Conservation (phyloP, 2,797 vertebrate species). For the Alcedo quadribrachys region DNA sequence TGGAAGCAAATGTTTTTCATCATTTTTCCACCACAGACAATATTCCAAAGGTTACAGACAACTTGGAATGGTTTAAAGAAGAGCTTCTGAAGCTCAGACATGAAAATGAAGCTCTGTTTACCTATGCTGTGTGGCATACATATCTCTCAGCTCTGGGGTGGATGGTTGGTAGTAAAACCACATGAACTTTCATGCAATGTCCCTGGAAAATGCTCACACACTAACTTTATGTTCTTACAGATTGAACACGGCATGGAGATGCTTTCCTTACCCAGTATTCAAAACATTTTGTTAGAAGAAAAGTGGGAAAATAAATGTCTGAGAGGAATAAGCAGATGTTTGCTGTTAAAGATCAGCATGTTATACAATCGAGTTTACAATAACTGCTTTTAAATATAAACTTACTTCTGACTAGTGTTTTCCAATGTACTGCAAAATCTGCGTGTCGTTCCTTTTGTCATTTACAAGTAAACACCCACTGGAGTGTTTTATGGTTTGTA, state of each 20-base stretch:
- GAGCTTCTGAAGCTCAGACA: background rate
- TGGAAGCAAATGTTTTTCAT: conserved; percentile 10
- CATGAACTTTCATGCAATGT: background rate
- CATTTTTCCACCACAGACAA: background rate
- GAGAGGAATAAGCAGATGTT: conserved; percentile 57
- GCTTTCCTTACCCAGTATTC: conserved; percentile 3
- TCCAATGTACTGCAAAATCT: conserved; percentile 38
- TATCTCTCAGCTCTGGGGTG: background rate
- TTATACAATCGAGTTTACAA: conserved; percentile 52
- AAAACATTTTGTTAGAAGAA: conserved; percentile 49
- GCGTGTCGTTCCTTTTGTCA: conserved; percentile 34
- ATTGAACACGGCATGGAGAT: background rate
- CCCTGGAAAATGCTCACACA: conserved; percentile 20
- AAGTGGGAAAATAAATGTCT: conserved; percentile 46
- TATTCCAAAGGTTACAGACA: background rate
- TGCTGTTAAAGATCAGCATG: conserved; percentile 54
- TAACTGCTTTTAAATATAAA: conserved; percentile 54
- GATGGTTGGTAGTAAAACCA: conserved; percentile 20
- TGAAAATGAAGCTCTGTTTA: conserved; percentile 13
- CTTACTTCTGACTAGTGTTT: conserved; percentile 54
- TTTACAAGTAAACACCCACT: conserved; percentile 58
- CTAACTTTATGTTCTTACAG: background rate
- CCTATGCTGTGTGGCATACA: background rate
- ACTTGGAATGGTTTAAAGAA: conserved; percentile 2
- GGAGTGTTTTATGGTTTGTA: conserved; percentile 41